Evolutionary conservation across 2,888 invertebrate genomes (phyloP), one percentile per base, ranked within the genome.

Genomic region (Philonicus albiceps): DNA sequence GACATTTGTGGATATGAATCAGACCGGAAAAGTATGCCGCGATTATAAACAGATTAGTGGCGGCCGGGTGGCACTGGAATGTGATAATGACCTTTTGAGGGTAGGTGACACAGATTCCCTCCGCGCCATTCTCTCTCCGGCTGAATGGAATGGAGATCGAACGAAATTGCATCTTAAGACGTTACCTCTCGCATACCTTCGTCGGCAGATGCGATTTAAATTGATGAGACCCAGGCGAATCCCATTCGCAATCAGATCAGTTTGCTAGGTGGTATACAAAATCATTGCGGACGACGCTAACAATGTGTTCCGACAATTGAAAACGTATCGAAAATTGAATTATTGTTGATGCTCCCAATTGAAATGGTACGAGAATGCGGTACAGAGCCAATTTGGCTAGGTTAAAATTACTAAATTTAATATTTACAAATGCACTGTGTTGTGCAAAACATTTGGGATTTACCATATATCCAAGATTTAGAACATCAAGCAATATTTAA

Each of bases 1-100:
- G 40, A 40, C 30, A 31, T 31, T 40, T 30, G 30, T 19, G 31
- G 37, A 43, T 31, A 73, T 73, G 84, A 84, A 84, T 84, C 73
- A 84, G 84, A 84, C 84, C 84, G 73, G 84, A 84, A 84, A 84
- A 84, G 64, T 30, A 84, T 84, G 73, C 43, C 27, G 73, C 40
- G 72, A 84, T 84, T 84, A 84, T 73, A 84, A 84, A 73, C 37
- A 84, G 84, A 84, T 84, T 72, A 84, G 73, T 8, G 73, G 31
- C 72, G 49, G n/a, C 22, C 83, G 11, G 53, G 19, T n/a, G 40
- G 30, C 53, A 30, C 80, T 13, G 81, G 81, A 81, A 81, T 81
- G 81, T 64, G 81, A 81, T 81, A 81, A 81, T 81, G 34, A 64
- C 81, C 81, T 55, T 55, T 55, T 81, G 81, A 81, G 81, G 81